Conservation (phyloP, 2,888 invertebrate genomes). For the Rhorus exstirpatorius region DNA sequence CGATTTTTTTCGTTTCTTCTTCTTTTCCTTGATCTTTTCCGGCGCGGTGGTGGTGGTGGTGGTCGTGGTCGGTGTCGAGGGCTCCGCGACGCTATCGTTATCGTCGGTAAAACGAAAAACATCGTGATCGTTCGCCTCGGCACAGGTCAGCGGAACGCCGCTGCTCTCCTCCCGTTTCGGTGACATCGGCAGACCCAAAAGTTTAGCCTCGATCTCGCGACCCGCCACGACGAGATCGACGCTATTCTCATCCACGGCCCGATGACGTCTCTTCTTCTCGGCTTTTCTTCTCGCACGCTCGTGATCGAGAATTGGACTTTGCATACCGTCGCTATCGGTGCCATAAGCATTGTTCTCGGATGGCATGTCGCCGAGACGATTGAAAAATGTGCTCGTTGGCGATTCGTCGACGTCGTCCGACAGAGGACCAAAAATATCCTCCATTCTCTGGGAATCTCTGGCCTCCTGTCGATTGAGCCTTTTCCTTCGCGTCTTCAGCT, state of each 20-base stretch:
- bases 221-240: slow-evolving; percentile 94
- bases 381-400: slow-evolving; percentile 82
- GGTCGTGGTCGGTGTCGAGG: slow-evolving; percentile 84
- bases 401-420: slow-evolving; percentile 90
- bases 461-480: slow-evolving; percentile 89
- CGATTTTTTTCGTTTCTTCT: slow-evolving; percentile 94
- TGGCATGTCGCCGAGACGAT: slow-evolving; percentile 77
- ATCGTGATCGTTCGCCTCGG: slow-evolving; percentile 87
- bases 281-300: slow-evolving; percentile 80
- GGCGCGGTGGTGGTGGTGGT: slow-evolving; percentile 83
- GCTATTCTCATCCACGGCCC: slow-evolving; percentile 91
- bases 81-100: slow-evolving; percentile 88
- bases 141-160: slow-evolving; percentile 86
- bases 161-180: too few species aligned
- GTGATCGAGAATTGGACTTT: slow-evolving; percentile 86
- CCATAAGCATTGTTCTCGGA: slow-evolving; percentile 85
- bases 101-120: slow-evolving; percentile 89
- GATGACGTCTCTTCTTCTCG: slow-evolving; percentile 83
- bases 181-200: slow-evolving; percentile 89
- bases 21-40: slow-evolving; percentile 91
- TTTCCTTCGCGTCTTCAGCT: slow-evolving; percentile 83
- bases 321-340: slow-evolving; percentile 87
- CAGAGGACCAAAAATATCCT: slow-evolving; percentile 95
- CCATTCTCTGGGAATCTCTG: slow-evolving; percentile 89
- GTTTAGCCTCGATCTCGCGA: slow-evolving; percentile 93